Conservation (phyloP, 2,113 vertebrate species). For the Willisornis vidua region DNA sequence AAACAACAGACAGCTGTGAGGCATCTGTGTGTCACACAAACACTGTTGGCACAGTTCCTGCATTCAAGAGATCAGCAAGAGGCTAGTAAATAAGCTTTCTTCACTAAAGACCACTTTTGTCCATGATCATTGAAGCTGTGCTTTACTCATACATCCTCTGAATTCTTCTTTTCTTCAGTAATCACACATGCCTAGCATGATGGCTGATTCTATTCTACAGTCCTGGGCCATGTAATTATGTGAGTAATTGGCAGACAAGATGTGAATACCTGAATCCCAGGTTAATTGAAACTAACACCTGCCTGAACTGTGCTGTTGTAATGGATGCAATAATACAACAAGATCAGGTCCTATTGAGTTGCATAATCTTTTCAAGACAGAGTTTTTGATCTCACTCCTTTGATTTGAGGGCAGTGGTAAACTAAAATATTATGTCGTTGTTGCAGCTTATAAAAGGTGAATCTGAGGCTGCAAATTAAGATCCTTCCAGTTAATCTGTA, state of each 20-base stretch:
- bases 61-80: slow-evolving; percentile 54
- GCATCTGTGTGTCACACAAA: slow-evolving; percentile 60
- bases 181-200: slow-evolving; percentile 77
- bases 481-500: neutral
- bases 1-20: slow-evolving; percentile 60
- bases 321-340: slow-evolving; percentile 68
- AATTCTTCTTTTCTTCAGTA: slow-evolving; percentile 77
- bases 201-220: slow-evolving; percentile 81
- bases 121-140: slow-evolving; percentile 64
- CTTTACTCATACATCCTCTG: slow-evolving; percentile 68
- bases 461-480: slow-evolving; percentile 43
- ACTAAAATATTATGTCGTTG: slow-evolving; percentile 26
- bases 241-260: slow-evolving; percentile 77
- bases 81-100: slow-evolving; percentile 41
- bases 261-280: slow-evolving; percentile 80
- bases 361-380: slow-evolving; percentile 72
- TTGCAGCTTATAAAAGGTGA: slow-evolving; percentile 38
- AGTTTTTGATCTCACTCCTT: slow-evolving; percentile 51
- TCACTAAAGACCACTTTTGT: slow-evolving; percentile 67
- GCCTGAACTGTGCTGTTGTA: slow-evolving; percentile 69
- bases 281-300: slow-evolving; percentile 75
- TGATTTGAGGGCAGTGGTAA: slow-evolving; percentile 18
- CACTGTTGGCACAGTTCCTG: slow-evolving; percentile 33
- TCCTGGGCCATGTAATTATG: slow-evolving; percentile 75
- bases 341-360: slow-evolving; percentile 78